These are phyloP conservation scores for Pedionomus torquatus DNA, from an alignment of 2,113 vertebrate genomes.

Conservation along the genomic window DNA sequence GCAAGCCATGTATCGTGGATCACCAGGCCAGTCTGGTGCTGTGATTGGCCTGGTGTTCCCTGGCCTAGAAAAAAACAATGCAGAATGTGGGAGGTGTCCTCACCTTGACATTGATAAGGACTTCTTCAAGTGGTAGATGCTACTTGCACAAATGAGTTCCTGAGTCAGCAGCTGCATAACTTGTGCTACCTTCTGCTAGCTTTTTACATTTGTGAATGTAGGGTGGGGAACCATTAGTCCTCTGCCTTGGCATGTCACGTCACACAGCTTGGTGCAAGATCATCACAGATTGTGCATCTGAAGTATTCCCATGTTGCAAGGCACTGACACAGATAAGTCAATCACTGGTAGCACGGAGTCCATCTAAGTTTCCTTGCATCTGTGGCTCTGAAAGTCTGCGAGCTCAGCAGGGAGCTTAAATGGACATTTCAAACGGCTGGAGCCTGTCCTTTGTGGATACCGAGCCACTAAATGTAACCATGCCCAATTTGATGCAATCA, in stretches of 20 bases:
- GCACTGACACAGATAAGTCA: neutral
- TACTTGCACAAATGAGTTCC: neutral
- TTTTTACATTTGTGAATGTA: neutral
- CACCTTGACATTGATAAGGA: neutral
- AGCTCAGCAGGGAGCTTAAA: constrained; percentile 12
- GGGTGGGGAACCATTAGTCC: neutral
- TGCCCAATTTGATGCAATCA: neutral
- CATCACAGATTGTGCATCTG: neutral
- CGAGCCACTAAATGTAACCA: neutral
- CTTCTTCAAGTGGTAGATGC: neutral
- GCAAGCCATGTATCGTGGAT: neutral
- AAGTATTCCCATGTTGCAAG: neutral
- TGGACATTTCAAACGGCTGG: neutral
- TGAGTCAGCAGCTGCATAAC: neutral
- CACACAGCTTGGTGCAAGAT: neutral
- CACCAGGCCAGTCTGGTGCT: neutral
- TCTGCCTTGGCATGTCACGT: neutral
- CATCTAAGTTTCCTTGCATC: neutral
- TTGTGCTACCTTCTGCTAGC: neutral
- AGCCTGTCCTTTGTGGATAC: neutral
- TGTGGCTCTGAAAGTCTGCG: neutral
- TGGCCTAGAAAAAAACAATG: neutral
- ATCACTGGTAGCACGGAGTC: neutral
- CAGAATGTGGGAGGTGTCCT: neutral
- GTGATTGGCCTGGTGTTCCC: neutral